These are phyloP conservation scores for Eriosoma lanigerum DNA, from an alignment of 1,140 invertebrate species.

Conservation along the genomic window DNA sequence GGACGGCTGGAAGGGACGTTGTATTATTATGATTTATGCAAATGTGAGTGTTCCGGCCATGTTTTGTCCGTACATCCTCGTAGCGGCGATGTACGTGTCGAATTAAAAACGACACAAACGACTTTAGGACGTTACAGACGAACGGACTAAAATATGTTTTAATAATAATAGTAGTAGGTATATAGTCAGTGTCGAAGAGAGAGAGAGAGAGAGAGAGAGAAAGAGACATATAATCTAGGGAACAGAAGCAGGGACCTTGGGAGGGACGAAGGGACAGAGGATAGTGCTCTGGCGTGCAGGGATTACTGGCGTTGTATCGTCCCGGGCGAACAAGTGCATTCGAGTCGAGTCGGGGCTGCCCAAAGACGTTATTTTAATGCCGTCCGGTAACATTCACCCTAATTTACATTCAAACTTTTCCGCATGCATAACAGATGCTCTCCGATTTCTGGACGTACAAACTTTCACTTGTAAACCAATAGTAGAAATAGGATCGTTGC, in stretches of 20 bases:
- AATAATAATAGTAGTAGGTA: background rate
- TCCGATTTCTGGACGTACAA: background rate
- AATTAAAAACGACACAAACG: background rate
- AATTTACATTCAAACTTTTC: constrained; percentile 43
- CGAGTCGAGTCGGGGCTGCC: background rate
- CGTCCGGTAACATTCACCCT: constrained; percentile 43
- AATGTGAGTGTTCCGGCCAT: background rate
- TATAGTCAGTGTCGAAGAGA: background rate
- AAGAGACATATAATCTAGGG: background rate
- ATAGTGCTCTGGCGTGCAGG: constrained; percentile 6
- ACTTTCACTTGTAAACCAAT: background rate
- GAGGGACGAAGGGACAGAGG: too few species aligned
- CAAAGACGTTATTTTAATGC: constrained; percentile 48
- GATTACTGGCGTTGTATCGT: background rate
- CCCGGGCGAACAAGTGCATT: background rate
- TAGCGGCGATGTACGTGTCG: background rate
- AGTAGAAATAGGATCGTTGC: too few species aligned
- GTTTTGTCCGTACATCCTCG: background rate
- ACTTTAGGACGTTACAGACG: background rate
- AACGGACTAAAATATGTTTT: background rate
- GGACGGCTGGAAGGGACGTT: too few species aligned
- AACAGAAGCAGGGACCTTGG: background rate
- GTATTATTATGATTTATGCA: constrained; percentile 24
- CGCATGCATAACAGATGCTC: constrained; percentile 23
- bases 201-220: background rate